Base-by-base conservation (phyloP, 2,888 invertebrate genomes). In the Rotaria macrura region DNA sequence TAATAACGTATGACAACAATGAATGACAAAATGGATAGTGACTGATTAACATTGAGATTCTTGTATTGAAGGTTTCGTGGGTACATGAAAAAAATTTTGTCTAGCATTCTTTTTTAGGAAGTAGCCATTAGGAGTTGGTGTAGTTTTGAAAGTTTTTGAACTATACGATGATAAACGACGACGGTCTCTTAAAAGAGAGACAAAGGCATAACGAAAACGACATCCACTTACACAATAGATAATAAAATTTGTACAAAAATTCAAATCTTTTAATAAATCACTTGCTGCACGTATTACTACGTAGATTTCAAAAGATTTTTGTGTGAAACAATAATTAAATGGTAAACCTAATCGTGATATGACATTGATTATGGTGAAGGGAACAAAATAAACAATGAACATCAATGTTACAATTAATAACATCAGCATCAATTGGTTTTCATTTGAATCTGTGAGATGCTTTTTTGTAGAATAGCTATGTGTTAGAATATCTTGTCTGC, bases 231-330 rank as follows among this genome's bases (percentile, higher is more conserved):
- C 1, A 25, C 79, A 79, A 79, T 79, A 79, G 14, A 79, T 79
- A 14, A 79, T 20, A 74, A 74, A 74, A 40, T 74, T 74, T 23
- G 74, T 74, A 74, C 79, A 79, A 43, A 79, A 79, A 79, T 79
- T 79, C 43, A 43, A 79, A 43, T 79, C 79, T 79, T 79, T 79
- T n/a, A 79, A 43, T 10, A 79, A 43, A 43, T 43, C 79, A 43
- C 23, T 20, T n/a, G 43, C 9, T 14, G 43, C 2, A 43, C 79
- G 79, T n/a, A 79, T 1, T 25, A 79, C 25, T 2, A n/a, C 0
- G 43, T 79, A 79, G 12, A 79, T 9, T 43, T 20, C 40, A 43
- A 79, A 38, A 0, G 40, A 2, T n/a, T 79, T 79, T n/a, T 10
- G n/a, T 40, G 79, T 79, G 7, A 79, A 79, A 43, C 79, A 79